Percentiles rank a stretch among this genome's conserved stretches.
phyloP scores from a whole-genome alignment of 2,888 invertebrate genomes.

The Nephrotoma flavescens region DNA sequence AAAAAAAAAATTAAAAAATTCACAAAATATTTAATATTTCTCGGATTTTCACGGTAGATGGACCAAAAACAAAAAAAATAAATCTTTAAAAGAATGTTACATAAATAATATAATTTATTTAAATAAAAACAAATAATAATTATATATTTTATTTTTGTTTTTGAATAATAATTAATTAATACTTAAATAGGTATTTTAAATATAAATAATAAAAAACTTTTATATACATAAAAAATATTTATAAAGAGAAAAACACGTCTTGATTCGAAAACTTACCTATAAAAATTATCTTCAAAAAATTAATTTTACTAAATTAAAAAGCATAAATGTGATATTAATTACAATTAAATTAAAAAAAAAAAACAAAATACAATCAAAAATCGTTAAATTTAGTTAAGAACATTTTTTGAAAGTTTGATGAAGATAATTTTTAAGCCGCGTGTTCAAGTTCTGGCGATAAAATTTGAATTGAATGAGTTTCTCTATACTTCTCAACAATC shows the following conservation, averaged over 20 bases:
- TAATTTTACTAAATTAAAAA: not conserved
- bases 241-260: not conserved
- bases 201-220: not conserved
- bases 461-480: not conserved
- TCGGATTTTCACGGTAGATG: constrained; percentile 6
- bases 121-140: not conserved
- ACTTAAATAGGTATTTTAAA: not conserved
- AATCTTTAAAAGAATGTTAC: not conserved
- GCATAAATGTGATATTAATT: not conserved
- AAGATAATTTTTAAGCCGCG: not conserved
- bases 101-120: not conserved
- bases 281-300: not conserved
- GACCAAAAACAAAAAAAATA: constrained; percentile 1
- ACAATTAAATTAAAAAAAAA: not conserved
- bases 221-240: not conserved
- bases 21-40: not conserved
- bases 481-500: too few species aligned
- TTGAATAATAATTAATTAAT: not conserved
- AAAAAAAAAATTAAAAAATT: not conserved
- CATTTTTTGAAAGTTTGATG: not conserved
- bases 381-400: not conserved
- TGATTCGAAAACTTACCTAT: not conserved
- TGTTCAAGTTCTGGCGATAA: not conserved
- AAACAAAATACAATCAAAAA: not conserved
- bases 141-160: not conserved